Evolutionary conservation across 2,888 invertebrate genomes (phyloP).

Genomic region (Ypsolopha scabrella): DNA sequence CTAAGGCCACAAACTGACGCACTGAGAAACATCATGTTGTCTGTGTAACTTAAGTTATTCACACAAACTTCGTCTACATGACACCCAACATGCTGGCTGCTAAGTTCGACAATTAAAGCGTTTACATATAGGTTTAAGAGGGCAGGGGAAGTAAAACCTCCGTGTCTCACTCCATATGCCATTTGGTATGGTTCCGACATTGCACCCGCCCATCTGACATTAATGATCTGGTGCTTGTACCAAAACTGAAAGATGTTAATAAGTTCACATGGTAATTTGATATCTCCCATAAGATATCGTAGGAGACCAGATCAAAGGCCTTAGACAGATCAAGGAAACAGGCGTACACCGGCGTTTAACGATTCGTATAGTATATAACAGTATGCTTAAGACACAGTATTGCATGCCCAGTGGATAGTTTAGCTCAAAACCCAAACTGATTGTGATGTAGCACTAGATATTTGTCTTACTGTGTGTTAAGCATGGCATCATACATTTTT

Average conservation of each 20-base stretch:
- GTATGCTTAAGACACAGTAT: not conserved
- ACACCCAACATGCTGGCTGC: too few relatives aligned
- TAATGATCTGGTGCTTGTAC: constrained; percentile 3
- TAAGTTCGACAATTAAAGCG: too few relatives aligned
- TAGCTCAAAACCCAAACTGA: constrained; percentile 15
- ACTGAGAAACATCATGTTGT: too few relatives aligned
- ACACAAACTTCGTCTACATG: not conserved
- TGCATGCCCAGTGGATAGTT: not conserved
- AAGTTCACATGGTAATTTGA: constrained; percentile 1
- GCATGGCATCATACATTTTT: constrained; percentile 13
- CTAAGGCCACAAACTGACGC: too few relatives aligned
- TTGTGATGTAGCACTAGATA: constrained; percentile 10
- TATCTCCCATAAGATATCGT: constrained; percentile 5
- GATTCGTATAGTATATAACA: not conserved
- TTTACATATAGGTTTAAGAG: not conserved
- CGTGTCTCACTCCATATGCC: not conserved
- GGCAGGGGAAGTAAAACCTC: not conserved
- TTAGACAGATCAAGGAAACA: constrained; percentile 11
- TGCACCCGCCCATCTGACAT: not conserved
- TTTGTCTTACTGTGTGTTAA: constrained; percentile 10
- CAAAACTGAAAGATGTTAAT: constrained; percentile 5
- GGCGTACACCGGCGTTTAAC: constrained; percentile 10
- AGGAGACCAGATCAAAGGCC: constrained; percentile 12
- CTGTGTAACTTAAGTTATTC: not conserved
- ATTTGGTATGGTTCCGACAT: not conserved